Evolutionary conservation across 92 coral and sea anemone genomes (phyloP), one percentile per base, ranked within the genome.

Genomic region (Heteractis magnifica): DNA sequence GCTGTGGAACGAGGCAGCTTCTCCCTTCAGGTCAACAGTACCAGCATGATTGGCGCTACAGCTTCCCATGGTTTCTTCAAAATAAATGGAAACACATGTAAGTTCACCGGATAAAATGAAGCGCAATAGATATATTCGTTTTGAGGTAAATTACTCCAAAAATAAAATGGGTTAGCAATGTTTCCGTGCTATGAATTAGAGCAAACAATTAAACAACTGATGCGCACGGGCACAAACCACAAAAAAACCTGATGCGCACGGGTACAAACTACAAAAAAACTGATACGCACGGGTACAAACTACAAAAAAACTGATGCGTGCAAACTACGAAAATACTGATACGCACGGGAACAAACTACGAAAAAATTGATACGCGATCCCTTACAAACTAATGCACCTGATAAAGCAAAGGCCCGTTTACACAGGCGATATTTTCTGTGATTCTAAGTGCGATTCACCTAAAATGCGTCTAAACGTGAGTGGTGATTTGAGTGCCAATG

Each of bases 1-100:
- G 51, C 88, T 87, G 51, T 70, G 76, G 72, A 90, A 83, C 20
- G 88, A 77, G 19, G 81, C 64, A 34, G 89, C 91, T 51, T 90
- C 84, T 4, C 89, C 93, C 44, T 77, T 7, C 41, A 90, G 65
- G 51, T 84, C 82, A 14, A 87, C 49, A 4, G 78, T 71, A 41
- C 81, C 85, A 60, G 73, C 49, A 50, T 79, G 48, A 51, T 79
- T 64, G 14, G 77, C 78, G 52, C 18, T 26, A 49, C 93, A 90
- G 78, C 71, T 87, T 19, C 93, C 93, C 11, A 86, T 75, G 6
- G 80, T 79, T 11, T 41, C 93, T 90, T 34, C 44, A 0, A 34
- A 34, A 34, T 34, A 1, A 34, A 34, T 2, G 0, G 44, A 34
- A 2, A 34, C 0, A 34, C 44, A 34, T 34, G 44, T 34, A 34